Evolutionary conservation across 2,888 invertebrate genomes (phyloP).

Genomic region (Oasisia sp.): DNA sequence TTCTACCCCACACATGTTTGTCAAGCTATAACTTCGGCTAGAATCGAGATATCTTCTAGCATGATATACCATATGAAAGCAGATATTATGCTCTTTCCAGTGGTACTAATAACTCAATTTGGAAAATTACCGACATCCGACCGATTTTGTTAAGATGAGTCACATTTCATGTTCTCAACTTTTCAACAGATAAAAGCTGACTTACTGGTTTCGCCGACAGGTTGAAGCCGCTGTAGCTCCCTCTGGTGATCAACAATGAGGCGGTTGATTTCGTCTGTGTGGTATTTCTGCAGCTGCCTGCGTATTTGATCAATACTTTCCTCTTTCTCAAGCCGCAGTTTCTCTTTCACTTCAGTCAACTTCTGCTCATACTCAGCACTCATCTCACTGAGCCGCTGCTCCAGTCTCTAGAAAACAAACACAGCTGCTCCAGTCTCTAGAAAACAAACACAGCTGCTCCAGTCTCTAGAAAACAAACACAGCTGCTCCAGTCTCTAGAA

Average conservation of each 20-base stretch:
- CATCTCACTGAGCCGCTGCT: conserved; percentile 8
- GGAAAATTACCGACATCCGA: no score
- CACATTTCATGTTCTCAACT: not conserved
- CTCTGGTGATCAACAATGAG: conserved; percentile 48
- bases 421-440: not conserved
- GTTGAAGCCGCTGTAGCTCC: conserved; percentile 42
- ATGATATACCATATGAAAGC: no score
- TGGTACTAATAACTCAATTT: no score
- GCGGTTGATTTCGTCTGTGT: conserved; percentile 49
- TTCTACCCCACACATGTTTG: no score
- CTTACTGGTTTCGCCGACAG: conserved; percentile 26
- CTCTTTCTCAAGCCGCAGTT: conserved; percentile 22
- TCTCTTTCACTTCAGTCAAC: conserved; percentile 23
- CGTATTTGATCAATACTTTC: conserved; percentile 23
- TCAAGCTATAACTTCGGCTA: no score
- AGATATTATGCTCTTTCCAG: no score
- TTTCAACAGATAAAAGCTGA: not conserved
- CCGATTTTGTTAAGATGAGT: no score
- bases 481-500: not conserved
- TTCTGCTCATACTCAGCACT: not conserved
- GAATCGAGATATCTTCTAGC: no score
- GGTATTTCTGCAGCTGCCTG: conserved; percentile 47
- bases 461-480: conserved; percentile 19
- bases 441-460: not conserved
- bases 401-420: conserved; percentile 25